Conservation (phyloP, 1,140 invertebrate species). For the Metopolophium dirhodum region DNA sequence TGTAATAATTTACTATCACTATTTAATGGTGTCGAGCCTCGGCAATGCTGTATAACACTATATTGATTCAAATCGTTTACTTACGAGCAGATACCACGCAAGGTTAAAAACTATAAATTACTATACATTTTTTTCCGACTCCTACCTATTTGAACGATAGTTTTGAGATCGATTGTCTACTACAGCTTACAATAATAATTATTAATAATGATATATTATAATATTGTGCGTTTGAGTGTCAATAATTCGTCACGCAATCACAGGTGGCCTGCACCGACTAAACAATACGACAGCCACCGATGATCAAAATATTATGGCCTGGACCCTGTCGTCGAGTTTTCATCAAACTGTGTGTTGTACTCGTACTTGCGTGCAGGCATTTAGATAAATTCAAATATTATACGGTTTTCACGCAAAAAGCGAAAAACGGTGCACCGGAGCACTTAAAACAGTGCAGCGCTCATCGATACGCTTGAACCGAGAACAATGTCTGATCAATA, state of each 20-base stretch:
- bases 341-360: not conserved
- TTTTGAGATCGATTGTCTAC: not conserved
- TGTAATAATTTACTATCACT: not conserved
- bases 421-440: not conserved
- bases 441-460: not conserved
- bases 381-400: not conserved
- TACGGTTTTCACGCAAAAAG: not conserved
- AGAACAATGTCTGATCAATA: constrained; percentile 18
- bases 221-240: not conserved
- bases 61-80: not conserved
- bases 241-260: not conserved
- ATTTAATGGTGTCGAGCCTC: not conserved
- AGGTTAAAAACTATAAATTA: not conserved
- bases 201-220: not conserved
- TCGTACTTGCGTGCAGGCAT: not conserved
- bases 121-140: not conserved
- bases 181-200: not conserved
- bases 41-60: not conserved
- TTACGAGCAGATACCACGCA: not conserved
- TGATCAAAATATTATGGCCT: not conserved
- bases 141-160: not conserved
- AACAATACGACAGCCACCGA: not conserved
- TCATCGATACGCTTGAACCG: not conserved
- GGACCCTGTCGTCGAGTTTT: not conserved
- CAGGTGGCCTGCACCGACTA: not conserved